Evolutionary conservation across 2,113 vertebrate species (phyloP).

Genomic region (Bubo scandiacus): DNA sequence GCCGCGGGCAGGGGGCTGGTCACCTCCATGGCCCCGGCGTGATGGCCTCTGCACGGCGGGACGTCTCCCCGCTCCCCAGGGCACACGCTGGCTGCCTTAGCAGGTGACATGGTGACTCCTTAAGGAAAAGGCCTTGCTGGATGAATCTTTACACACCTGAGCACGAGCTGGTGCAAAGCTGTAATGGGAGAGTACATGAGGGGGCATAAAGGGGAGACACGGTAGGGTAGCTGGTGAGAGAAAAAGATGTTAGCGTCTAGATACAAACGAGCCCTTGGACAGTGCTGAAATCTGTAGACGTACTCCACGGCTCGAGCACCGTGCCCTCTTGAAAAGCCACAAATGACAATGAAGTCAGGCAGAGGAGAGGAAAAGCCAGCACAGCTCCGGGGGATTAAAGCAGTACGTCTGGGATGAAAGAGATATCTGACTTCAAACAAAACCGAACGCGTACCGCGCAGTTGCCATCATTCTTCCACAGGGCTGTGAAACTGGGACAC

Average conservation of each 20-base stretch:
- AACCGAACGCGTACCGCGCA: accelerated
- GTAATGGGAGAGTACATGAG: too few species aligned
- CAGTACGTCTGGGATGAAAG: background rate
- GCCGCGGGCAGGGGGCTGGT: background rate
- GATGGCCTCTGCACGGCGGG: background rate
- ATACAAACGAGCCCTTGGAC: background rate
- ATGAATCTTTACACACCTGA: background rate
- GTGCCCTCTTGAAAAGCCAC: background rate
- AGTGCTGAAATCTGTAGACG: background rate
- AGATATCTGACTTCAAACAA: background rate
- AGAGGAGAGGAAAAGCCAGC: background rate
- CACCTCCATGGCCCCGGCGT: accelerated
- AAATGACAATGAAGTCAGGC: background rate
- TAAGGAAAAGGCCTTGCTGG: background rate
- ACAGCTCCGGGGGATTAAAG: background rate
- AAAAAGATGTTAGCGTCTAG: background rate
- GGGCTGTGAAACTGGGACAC: background rate
- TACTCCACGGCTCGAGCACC: background rate
- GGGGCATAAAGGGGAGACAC: background rate
- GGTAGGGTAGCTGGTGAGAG: background rate
- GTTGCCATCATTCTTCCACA: background rate
- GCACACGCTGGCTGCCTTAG: background rate
- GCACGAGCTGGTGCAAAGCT: background rate
- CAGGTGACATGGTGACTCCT: background rate
- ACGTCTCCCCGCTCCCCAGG: accelerated